Base-by-base conservation (phyloP, 2,888 invertebrate species). In the Brachyptera risi region DNA sequence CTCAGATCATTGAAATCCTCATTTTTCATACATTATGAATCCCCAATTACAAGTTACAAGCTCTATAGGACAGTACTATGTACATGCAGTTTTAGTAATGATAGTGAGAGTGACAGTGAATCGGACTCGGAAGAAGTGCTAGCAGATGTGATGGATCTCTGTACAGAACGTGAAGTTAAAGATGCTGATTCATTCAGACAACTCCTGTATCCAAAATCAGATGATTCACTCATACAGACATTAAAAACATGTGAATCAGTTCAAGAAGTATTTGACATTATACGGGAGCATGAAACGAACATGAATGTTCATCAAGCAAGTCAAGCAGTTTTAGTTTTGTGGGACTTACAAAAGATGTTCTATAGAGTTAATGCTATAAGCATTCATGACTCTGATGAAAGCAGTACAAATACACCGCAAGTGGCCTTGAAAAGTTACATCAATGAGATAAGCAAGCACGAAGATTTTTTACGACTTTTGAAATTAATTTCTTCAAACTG, bases 341-440 rank as follows among this genome's bases (percentile, higher is more conserved):
- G 72, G 68, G 75, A 77, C 66, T 66, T 77, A 49, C 74, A 73
- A 65, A 72, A 68, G 62, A 70, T 72, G 56, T 76, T 70, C 67
- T 68, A 68, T 61, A 68, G 71, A 62, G 67, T 71, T 35, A 71
- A 72, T 62, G 61, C 35, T 54, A 7, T 37, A 26, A 19, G 15
- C 7, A 13, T 17, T 15, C 35, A 62, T 5, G 51, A 61, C 17
- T 42, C 59, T 50, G 59, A 42, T 3, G 42, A 62, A 9, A 64
- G 59, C 24, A 40, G 63, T 11, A 35, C 58, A 5, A 31, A 44
- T 42, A 60, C 63, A 23, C 59, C 65, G 5, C 51, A 65, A 47
- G 59, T 42, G 7, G 63, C 66, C 24, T 61, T 68, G 7, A 65
- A 67, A 44, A 62, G 70, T n/a, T 76, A 74, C 67, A 65, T 70